Evolutionary conservation across 2,113 vertebrate species (phyloP), one percentile per base, ranked within the genome.

Genomic region (Prolemur simus): DNA sequence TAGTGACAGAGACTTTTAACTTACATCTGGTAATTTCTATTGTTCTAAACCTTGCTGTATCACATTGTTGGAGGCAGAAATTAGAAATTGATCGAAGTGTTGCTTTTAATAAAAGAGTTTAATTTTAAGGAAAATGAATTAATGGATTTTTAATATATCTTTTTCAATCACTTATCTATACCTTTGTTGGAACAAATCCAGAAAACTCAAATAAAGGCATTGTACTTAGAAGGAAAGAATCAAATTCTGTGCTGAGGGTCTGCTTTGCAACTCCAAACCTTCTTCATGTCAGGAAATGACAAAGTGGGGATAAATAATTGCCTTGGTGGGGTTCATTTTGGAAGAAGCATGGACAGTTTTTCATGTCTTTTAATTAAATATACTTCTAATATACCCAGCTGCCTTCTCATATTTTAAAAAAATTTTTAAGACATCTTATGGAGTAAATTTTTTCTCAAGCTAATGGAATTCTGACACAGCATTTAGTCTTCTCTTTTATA

Each of bases 41-140:
- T 60, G 87, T 64, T 87, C 91, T 68, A 83, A 63, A 80, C 37
- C 37, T 94, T 42, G 34, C 23, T 66, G 0, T 80, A n/a, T 49
- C 54, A 58, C 52, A 45, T 58, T 52, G 12, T 23, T 84, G 91
- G 78, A 73, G 76, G 42, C 37, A 93, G 83, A 89, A 94, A 94
- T 82, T 90, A 64, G 91, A 94, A 89, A 95, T 45, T 84, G 80
- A 93, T 87, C 29, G 45, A 77, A 81, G 66, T 8, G 1, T 47
- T 73, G 15, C 20, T 96, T 95, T 97, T 95, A 94, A 95, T 96
- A 89, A 93, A 97, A 66, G 64, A 89, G 54, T 92, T 96, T 86
- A 91, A 94, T 95, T 85, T 96, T 94, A 92, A 96, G 69, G 47
- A 87, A 97, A 95, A 93, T 45, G 18, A 93, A 91, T 80, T 73